Percentiles rank a stretch among this genome's conserved stretches.
These are phyloP conservation scores for Bradypodion ventrale DNA, from an alignment of 2,797 vertebrate genomes.

Conservation along the genomic window DNA sequence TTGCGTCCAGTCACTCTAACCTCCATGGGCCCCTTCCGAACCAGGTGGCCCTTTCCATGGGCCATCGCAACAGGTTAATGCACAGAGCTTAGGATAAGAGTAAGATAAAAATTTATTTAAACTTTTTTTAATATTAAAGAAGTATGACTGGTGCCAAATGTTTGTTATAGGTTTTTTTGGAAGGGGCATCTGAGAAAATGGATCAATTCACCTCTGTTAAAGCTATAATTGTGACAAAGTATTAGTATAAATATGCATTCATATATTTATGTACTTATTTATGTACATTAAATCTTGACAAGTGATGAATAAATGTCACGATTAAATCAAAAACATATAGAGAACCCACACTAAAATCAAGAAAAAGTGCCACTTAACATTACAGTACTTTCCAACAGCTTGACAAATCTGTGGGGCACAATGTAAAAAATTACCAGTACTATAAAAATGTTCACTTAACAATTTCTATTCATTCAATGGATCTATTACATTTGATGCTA, in stretches of 20 bases:
- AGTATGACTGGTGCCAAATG: neutral
- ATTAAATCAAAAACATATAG: neutral
- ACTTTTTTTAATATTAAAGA: neutral
- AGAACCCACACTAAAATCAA: neutral
- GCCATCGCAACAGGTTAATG: too few relatives aligned
- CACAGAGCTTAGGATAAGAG: neutral
- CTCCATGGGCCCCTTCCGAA: too few relatives aligned
- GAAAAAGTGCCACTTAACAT: neutral
- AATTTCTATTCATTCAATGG: too few relatives aligned
- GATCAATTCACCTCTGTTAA: neutral
- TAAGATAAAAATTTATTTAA: neutral
- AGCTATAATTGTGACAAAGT: neutral
- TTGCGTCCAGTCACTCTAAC: too few relatives aligned
- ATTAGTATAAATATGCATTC: neutral
- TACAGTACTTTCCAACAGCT: neutral
- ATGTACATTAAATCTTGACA: neutral
- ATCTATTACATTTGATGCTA: too few relatives aligned
- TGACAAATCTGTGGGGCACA: neutral
- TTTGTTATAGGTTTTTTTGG: neutral
- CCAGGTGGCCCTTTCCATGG: too few relatives aligned
- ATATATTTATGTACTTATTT: neutral
- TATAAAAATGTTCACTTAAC: too few relatives aligned
- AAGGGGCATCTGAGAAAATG: neutral
- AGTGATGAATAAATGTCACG: neutral
- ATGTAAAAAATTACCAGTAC: conserved; percentile 1